phyloP scores from a whole-genome alignment of 1,140 invertebrate species.

The Trichonephila inaurata region DNA sequence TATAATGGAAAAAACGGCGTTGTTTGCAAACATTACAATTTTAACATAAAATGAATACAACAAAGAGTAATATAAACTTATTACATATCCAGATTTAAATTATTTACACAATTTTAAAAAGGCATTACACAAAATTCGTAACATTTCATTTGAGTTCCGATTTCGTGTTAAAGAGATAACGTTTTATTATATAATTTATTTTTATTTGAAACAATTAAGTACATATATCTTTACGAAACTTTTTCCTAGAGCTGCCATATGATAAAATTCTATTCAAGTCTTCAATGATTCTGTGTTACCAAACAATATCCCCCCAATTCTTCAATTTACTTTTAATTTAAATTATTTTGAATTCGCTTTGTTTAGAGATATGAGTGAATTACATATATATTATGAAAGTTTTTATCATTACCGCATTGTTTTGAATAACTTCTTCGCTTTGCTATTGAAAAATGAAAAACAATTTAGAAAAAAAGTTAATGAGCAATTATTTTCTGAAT shows the following conservation, averaged over 20 bases:
- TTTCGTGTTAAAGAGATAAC: background rate
- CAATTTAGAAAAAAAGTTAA: background rate
- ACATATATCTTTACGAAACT: background rate
- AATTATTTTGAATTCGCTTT: background rate
- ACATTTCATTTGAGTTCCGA: background rate
- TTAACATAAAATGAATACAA: no score
- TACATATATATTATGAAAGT: background rate
- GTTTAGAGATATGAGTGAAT: no score
- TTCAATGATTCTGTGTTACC: background rate
- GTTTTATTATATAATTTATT: background rate
- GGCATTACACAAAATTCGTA: no score
- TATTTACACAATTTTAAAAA: no score
- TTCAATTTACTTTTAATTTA: background rate
- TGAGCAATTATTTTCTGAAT: constrained; percentile 3
- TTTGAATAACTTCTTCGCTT: background rate
- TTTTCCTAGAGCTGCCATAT: background rate
- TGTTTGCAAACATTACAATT: no score
- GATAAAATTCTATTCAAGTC: background rate
- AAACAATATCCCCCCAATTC: background rate
- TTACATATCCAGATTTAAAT: no score
- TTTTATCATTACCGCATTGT: background rate
- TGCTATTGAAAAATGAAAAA: background rate
- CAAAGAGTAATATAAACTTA: no score
- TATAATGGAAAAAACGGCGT: no score
- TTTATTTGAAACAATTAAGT: background rate